Base-by-base conservation (phyloP, 2,888 invertebrate genomes). In the Apodemia mormo region DNA sequence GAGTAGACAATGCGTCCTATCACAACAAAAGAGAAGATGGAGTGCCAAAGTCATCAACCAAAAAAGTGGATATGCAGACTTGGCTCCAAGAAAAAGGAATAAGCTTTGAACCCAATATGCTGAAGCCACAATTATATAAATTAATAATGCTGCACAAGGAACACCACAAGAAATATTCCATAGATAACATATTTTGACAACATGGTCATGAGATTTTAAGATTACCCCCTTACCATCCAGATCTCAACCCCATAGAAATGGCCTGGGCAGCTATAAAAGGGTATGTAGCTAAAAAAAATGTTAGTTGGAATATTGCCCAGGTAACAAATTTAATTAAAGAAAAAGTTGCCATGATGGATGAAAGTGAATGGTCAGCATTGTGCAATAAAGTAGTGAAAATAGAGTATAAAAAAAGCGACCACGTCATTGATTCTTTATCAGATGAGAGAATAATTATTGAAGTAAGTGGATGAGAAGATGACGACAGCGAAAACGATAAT, bases 131-230 rank as follows among this genome's bases (percentile, higher is more conserved):
- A 9, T 49, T 49, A 49, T 49, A 49, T 49, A 49, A 14, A 14
- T 9, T 49, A 49, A n/a, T 52, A n/a, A 52, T 52, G 52, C 52
- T 12, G 52, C 52, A 52, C 52, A 52, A 52, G 52, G n/a, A n/a
- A n/a, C n/a, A n/a, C n/a, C n/a, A n/a, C n/a, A n/a, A n/a, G n/a
- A n/a, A n/a, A n/a, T n/a, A 12, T 12, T 12, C 52, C 12, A 12
- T 10, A 12, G 4, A 52, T n/a, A 52, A n/a, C 12, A 52, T 52
- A 52, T 52, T 52, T 52, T 6, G 52, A 52, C 52, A 52, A 52
- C 52, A n/a, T 52, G 52, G 52, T 52, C 52, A 52, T 52, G 52
- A 52, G 52, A n/a, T 52, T 52, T n/a, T 52, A 52, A 52, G 52
- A 52, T 52, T n/a, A n/a, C n/a, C n/a, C n/a, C n/a, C n/a, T n/a